Evolutionary conservation across 2,797 vertebrate genomes (phyloP).

Genomic region (Lithobates sylvaticus): DNA sequence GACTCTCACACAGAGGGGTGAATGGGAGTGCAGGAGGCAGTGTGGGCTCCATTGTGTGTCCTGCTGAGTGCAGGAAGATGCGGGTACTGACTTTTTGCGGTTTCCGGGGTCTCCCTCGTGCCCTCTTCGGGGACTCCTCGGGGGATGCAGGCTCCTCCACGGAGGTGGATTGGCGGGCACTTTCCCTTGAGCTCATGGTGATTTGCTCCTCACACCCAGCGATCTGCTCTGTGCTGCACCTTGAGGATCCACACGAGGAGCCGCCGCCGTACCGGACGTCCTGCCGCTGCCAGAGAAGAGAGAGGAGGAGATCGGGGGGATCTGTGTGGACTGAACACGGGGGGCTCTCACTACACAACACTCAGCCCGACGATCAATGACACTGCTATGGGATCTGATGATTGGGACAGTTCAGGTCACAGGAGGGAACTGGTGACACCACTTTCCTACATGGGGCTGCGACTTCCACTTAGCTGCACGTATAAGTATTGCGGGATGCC

Average conservation of each 20-base stretch:
- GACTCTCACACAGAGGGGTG: neutral
- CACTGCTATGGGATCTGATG: constrained; percentile 70
- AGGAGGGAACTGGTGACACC: constrained; percentile 71
- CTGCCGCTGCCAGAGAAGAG: constrained; percentile 80
- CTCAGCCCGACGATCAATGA: constrained; percentile 55
- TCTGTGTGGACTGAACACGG: constrained; percentile 29
- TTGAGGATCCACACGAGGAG: constrained; percentile 63
- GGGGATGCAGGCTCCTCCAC: constrained; percentile 84
- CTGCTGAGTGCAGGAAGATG: neutral
- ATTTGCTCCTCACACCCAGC: constrained; percentile 69
- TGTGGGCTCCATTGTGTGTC: constrained; percentile 10
- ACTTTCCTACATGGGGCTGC: constrained; percentile 67
- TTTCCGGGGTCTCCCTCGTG: constrained; percentile 94
- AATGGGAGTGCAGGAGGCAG: neutral
- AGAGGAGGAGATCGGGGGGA: constrained; percentile 68
- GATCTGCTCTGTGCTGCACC: constrained; percentile 68
- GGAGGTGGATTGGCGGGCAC: constrained; percentile 87
- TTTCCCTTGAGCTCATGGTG: constrained; percentile 90
- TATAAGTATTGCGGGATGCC: constrained; percentile 56
- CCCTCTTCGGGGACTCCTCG: constrained; percentile 87
- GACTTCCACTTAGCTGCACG: constrained; percentile 52
- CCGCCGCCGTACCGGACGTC: constrained; percentile 85
- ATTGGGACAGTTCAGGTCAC: constrained; percentile 68
- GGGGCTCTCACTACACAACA: constrained; percentile 19
- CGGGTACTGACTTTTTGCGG: constrained; percentile 87